A percentile compares a stretch with the other conserved stretches of the same genome.
Evolutionary conservation across 2,113 vertebrate species (phyloP).

Genomic region (Planiliza haematocheilus): DNA sequence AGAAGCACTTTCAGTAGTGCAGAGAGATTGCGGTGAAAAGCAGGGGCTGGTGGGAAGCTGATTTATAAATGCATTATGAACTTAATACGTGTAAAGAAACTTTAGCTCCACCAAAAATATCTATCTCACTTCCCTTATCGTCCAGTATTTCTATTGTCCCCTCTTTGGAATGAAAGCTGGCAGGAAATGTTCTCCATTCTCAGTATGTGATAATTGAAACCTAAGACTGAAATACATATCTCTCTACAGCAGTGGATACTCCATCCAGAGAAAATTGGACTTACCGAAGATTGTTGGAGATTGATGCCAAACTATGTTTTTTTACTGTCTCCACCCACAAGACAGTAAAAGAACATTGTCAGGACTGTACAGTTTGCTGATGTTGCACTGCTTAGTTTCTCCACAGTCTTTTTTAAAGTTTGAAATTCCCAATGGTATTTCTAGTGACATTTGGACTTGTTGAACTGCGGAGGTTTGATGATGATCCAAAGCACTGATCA

Average conservation of each 20-base stretch:
- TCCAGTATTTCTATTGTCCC: conserved; percentile 25
- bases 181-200: conserved; percentile 47
- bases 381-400: conserved; percentile 1
- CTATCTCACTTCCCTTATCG: neutral
- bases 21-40: conserved; percentile 17
- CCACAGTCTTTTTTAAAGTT: neutral
- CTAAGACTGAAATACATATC: conserved; percentile 43
- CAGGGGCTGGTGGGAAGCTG: neutral
- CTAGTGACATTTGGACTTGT: neutral
- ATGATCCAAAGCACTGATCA: neutral
- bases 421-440: neutral
- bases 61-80: conserved; percentile 33
- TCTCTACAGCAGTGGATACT: conserved; percentile 22
- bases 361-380: conserved; percentile 24
- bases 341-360: conserved; percentile 10
- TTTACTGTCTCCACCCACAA: conserved; percentile 34
- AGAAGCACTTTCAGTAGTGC: conserved; percentile 11
- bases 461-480: neutral
- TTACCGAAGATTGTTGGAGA: conserved; percentile 32
- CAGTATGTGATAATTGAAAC: conserved; percentile 57
- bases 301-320: conserved; percentile 34
- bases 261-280: conserved; percentile 44
- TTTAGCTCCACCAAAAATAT: neutral
- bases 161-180: conserved; percentile 28
- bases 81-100: conserved; percentile 23